A percentile compares a stretch with the other conserved stretches of the same genome.
These are phyloP conservation scores for Chloebia gouldiae DNA, from an alignment of 2,113 vertebrate genomes.

Conservation along the genomic window DNA sequence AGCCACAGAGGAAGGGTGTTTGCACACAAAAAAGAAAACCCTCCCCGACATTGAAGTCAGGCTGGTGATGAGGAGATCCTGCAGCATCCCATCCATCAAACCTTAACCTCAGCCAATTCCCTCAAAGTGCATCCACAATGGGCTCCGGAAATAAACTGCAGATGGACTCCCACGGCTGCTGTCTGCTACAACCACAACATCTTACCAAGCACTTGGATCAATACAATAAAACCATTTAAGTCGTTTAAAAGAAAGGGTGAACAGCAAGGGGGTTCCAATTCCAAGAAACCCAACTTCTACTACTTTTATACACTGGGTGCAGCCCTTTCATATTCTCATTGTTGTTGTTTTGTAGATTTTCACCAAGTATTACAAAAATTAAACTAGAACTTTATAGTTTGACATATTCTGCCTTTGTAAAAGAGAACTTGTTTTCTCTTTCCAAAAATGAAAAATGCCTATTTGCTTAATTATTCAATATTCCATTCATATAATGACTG, in stretches of 20 bases:
- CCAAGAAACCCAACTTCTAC: background rate
- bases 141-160: background rate
- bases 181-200: background rate
- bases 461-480: background rate
- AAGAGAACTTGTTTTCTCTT: slow-evolving; percentile 39
- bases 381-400: background rate
- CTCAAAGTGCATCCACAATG: background rate
- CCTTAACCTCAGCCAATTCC: slow-evolving; percentile 58
- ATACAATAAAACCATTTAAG: background rate
- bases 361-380: background rate
- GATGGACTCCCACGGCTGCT: background rate
- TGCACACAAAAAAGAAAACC: slow-evolving; percentile 79
- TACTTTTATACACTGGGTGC: slow-evolving; percentile 30
- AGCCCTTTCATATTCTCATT: slow-evolving; percentile 47
- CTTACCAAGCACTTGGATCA: background rate
- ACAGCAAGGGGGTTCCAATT: background rate
- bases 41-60: slow-evolving; percentile 92
- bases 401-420: slow-evolving; percentile 29
- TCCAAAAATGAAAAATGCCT: background rate
- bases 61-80: slow-evolving; percentile 92
- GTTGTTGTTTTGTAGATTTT: slow-evolving; percentile 50
- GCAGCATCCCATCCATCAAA: slow-evolving; percentile 91
- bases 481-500: background rate
- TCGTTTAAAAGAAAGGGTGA: background rate
- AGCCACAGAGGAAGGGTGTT: slow-evolving; percentile 83